phyloP scores from a whole-genome alignment of 2,888 invertebrate species.

The Morpho deidamia region DNA sequence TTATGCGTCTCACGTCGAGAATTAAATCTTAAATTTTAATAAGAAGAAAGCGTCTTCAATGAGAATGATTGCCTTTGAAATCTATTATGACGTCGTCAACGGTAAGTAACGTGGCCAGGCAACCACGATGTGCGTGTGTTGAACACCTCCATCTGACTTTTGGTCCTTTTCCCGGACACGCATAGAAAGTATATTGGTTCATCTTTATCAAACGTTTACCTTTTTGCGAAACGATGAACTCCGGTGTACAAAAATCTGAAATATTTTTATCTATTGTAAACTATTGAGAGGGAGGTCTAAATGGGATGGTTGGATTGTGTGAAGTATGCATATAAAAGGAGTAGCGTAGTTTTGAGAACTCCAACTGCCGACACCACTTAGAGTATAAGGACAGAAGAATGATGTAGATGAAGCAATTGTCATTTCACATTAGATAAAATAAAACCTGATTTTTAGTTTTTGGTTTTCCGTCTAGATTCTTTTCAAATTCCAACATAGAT shows the following conservation, averaged over 20 bases:
- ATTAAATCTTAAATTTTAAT: no score
- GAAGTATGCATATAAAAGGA: no score
- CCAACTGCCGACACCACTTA: no score
- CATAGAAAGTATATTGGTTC: conserved; percentile 30
- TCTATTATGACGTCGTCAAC: conserved; percentile 16
- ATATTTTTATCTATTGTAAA: not conserved
- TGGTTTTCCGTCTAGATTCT: no score
- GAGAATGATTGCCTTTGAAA: conserved; percentile 18
- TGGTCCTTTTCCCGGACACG: conserved; percentile 2
- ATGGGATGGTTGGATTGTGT: no score
- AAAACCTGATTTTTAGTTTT: no score
- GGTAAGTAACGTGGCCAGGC: conserved; percentile 36
- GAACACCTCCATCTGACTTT: conserved; percentile 24
- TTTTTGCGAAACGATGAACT: conserved; percentile 26
- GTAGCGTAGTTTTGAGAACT: no score
- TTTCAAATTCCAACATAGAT: no score
- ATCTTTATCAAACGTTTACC: conserved; percentile 30
- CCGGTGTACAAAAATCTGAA: conserved; percentile 22
- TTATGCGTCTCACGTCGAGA: no score
- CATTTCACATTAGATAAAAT: no score
- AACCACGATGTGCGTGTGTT: conserved; percentile 30
- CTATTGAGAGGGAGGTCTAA: not conserved
- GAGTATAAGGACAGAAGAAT: no score
- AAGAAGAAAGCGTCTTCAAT: not conserved
- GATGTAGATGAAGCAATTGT: no score